Evolutionary conservation across 2,113 vertebrate species (phyloP), one percentile per base, ranked within the genome.

Genomic region (Thermophis baileyi): DNA sequence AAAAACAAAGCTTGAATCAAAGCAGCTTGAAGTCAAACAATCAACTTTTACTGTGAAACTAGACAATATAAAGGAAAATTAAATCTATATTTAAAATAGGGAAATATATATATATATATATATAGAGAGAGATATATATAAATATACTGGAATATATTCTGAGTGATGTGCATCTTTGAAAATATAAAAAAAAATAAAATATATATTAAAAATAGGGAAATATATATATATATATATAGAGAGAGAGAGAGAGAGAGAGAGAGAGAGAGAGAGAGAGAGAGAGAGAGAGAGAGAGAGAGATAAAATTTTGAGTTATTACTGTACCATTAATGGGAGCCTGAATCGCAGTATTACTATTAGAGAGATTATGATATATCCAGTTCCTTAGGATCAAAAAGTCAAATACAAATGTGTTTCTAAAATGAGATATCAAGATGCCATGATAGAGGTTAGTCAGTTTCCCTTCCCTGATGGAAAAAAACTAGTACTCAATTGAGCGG

Each of bases 1-100:
- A 94, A 96, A 94, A 96, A 53, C 95, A 51, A 95, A 97, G 95
- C 88, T 93, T 44, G 51, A 94, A 92, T 25, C 93, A 90, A 96
- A 96, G 94, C 81, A 93, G n/a, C 90, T 7, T 74, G 81, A 90
- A 50, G 87, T 94, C 18, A 20, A 63, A 92, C 44, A 44, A 85
- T 85, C 88, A 89, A 1, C 3, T 85, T 89, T n/a, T 20, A 57
- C 11, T 40, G 14, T 89, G 35, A 88, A 51, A 9, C 51, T 46
- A 89, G 51, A 85, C 57, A 89, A 85, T 55, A 55, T 46, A 60
- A 89, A 60, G 3, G 40, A 20, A 89, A 55, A 44, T 55, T 92
- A 89, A 57, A 85, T 25, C 51, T 89, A 47, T 89, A 89, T 30
- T 89, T 74, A 74, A 92, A 89, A 47, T 20, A 20, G 35, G 27